Conservation (phyloP, 2,888 invertebrate species). For the Erebia ligea region DNA sequence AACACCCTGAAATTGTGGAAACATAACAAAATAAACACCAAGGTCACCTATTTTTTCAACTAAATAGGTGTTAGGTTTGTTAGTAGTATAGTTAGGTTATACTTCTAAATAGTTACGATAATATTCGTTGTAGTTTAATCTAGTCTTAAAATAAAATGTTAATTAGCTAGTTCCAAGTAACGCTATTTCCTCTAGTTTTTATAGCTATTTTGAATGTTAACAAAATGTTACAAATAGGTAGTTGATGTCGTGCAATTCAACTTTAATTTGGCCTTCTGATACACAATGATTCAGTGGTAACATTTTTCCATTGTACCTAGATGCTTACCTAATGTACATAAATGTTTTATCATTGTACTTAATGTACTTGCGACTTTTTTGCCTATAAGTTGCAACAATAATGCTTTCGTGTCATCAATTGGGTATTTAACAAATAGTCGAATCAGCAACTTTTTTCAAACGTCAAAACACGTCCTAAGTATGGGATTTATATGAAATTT, state of each 20-base stretch:
- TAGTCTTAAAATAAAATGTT: constrained; percentile 14
- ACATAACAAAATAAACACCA: too few species aligned
- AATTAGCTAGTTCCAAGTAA: constrained; percentile 5
- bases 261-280: constrained; percentile 18
- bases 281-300: constrained; percentile 23
- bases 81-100: too few species aligned
- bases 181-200: constrained; percentile 18
- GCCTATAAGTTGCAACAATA: background rate
- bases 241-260: constrained; percentile 19
- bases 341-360: constrained; percentile 11
- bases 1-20: too few species aligned
- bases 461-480: too few species aligned
- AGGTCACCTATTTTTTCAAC: too few species aligned
- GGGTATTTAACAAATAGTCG: too few species aligned
- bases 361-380: background rate
- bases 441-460: too few species aligned
- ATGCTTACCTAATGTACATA: too few species aligned
- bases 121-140: background rate
- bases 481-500: too few species aligned
- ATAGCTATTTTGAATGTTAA: constrained; percentile 17
- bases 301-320: constrained; percentile 3
- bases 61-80: too few species aligned
- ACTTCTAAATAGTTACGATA: background rate
- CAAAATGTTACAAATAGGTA: constrained; percentile 18
- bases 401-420: background rate